A percentile compares a stretch with the other conserved stretches of the same genome.
These are phyloP conservation scores for Diadegma fenestrale DNA, from an alignment of 2,888 invertebrate species.

Conservation along the genomic window DNA sequence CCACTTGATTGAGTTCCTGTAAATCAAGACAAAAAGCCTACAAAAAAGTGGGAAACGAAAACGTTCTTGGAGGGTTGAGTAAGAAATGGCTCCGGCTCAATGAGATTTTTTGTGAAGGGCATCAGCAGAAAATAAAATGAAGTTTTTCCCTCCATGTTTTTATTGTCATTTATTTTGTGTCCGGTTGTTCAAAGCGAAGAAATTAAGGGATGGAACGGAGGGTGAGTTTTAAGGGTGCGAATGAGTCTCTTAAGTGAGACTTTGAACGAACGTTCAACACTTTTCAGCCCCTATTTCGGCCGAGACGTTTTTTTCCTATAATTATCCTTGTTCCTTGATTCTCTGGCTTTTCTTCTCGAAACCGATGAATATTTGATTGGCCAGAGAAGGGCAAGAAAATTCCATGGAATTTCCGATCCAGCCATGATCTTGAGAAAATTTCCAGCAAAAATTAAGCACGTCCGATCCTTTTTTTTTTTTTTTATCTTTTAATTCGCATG, in stretches of 20 bases:
- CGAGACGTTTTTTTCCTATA: background rate
- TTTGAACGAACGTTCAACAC: conserved; percentile 51
- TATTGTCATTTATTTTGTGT: conserved; percentile 8
- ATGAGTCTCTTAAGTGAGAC: conserved; percentile 50
- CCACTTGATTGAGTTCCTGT: background rate
- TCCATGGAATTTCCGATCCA: conserved; percentile 6
- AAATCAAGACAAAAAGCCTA: background rate
- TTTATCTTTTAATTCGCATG: too few relatives aligned
- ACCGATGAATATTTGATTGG: conserved; percentile 68
- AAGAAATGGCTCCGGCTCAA: conserved; percentile 62
- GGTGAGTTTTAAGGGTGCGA: conserved; percentile 9
- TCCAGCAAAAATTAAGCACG: conserved; percentile 47
- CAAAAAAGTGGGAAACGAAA: background rate
- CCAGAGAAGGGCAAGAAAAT: conserved; percentile 34
- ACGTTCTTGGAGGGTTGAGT: background rate
- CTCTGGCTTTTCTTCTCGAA: background rate
- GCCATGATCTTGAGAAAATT: conserved; percentile 38
- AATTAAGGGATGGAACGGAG: background rate
- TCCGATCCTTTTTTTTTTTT: background rate
- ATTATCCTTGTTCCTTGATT: conserved; percentile 22
- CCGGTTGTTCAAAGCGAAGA: background rate
- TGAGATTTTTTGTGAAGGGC: conserved; percentile 70
- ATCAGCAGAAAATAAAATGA: too few relatives aligned
- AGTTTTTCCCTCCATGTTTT: background rate
- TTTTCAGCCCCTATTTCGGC: conserved; percentile 10